Conservation (phyloP, 1,140 invertebrate genomes). For the Drosophila lini region DNA sequence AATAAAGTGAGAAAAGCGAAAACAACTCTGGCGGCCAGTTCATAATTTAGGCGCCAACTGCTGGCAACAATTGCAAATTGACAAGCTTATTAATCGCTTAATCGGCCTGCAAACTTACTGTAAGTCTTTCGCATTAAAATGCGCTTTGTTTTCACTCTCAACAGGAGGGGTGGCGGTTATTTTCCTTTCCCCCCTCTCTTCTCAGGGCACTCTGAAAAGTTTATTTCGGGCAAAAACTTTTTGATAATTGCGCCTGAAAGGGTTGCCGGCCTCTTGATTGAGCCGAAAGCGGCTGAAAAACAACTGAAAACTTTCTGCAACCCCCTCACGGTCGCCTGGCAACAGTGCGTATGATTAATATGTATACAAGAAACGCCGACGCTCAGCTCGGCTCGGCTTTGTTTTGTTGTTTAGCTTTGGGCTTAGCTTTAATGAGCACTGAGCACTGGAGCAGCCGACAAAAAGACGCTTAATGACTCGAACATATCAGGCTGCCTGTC, state of each 20-base stretch:
- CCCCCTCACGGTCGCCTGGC: slow-evolving; percentile 32
- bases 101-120: slow-evolving; percentile 78
- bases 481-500: slow-evolving; percentile 53
- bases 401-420: slow-evolving; percentile 58
- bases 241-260: slow-evolving; percentile 79
- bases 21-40: slow-evolving; percentile 56
- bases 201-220: slow-evolving; percentile 41
- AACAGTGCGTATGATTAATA: slow-evolving; percentile 66
- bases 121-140: slow-evolving; percentile 75
- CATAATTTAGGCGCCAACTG: slow-evolving; percentile 72
- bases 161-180: background rate
- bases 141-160: slow-evolving; percentile 48
- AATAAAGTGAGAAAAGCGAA: slow-evolving; percentile 45
- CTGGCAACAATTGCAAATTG: slow-evolving; percentile 78
- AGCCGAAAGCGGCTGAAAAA: slow-evolving; percentile 34
- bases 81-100: slow-evolving; percentile 83
- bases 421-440: slow-evolving; percentile 71
- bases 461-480: slow-evolving; percentile 70
- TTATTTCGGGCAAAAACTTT: slow-evolving; percentile 66
- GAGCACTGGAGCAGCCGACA: slow-evolving; percentile 33
- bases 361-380: slow-evolving; percentile 39
- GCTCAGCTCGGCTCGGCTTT: slow-evolving; percentile 5
- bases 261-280: slow-evolving; percentile 55
- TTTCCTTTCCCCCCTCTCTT: background rate
- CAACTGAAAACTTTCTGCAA: slow-evolving; percentile 46